Base-by-base conservation (phyloP, 1,140 invertebrate species). In the Samia ricini region DNA sequence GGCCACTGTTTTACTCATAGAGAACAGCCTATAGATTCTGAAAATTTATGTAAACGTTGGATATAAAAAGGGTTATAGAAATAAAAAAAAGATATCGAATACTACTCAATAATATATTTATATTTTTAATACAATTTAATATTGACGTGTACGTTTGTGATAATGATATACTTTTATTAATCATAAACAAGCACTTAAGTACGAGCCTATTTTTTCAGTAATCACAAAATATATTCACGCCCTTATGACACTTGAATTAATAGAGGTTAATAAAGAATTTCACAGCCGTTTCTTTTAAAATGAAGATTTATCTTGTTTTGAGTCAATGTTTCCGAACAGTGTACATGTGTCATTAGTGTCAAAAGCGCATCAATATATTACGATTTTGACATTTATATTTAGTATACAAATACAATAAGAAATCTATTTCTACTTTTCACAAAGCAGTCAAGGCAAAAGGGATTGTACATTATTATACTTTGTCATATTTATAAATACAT, bases 61-160 rank as follows among this genome's bases (percentile, higher is more conserved):
- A 8, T 5, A 8, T 15, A 12, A 5, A 56, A 60, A 12, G 19
- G 12, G 62, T 56, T 15, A n/a, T n/a, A n/a, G n/a, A 67, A 82
- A 82, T 81, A 74, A 81, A 81, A 83, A n/a, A n/a, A 74, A 69
- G 24, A 52, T 59, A 10, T 50, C 74, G 64, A 63, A 64, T 73
- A 76, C 79, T 83, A 81, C 81, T 81, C 74, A 79, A 79, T 82
- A 80, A 59, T 77, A 78, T 79, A 78, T 81, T 85, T n/a, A n/a
- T n/a, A n/a, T n/a, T n/a, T n/a, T n/a, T n/a, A n/a, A n/a, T n/a
- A n/a, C n/a, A n/a, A n/a, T n/a, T n/a, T 81, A 85, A 77, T 79
- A 61, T 63, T 76, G 76, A 82, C 69, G 82, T 81, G 79, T 42
- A 12, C n/a, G 33, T 7, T n/a, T n/a, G n/a, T n/a, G n/a, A n/a